Percentiles rank a stretch among this genome's conserved stretches.
These are phyloP conservation scores for Chelonus insularis DNA, from an alignment of 1,140 invertebrate species.

Conservation along the genomic window DNA sequence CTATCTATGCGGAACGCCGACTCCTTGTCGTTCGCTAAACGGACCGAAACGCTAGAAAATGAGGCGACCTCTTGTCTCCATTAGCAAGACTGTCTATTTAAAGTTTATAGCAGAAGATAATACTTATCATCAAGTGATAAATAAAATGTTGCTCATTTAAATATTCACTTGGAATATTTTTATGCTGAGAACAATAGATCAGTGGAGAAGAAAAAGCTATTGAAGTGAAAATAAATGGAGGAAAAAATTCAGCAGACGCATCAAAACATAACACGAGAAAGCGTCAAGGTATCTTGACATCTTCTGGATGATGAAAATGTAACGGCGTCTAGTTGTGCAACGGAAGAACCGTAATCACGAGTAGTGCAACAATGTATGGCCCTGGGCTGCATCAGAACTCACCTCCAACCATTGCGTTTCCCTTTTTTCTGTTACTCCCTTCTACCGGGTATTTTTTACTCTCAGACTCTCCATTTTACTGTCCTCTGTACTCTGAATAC, in stretches of 20 bases:
- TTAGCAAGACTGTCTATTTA: conserved; percentile 28
- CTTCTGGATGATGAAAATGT: conserved; percentile 27
- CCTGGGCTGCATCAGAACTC: conserved; percentile 30
- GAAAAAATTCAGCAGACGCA: neutral
- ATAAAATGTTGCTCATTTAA: too few relatives aligned
- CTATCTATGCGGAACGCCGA: conserved; percentile 8
- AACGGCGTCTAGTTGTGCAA: conserved; percentile 24
- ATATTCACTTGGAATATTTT: too few relatives aligned
- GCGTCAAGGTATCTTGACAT: neutral
- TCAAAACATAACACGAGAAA: neutral
- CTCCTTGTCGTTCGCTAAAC: conserved; percentile 21
- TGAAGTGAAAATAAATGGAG: neutral
- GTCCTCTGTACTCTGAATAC: too few relatives aligned
- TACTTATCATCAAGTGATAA: too few relatives aligned
- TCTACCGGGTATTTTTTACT: conserved; percentile 1
- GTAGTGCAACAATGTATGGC: conserved; percentile 42
- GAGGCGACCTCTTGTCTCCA: conserved; percentile 33
- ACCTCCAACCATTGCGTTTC: conserved; percentile 18
- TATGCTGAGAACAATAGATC: neutral
- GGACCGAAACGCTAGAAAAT: conserved; percentile 11
- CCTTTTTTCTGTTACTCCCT: conserved; percentile 18
- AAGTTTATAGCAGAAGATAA: too few relatives aligned
- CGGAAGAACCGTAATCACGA: conserved; percentile 41
- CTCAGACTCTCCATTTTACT: conserved; percentile 26
- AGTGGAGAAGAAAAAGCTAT: neutral